phyloP scores from a whole-genome alignment of 2,113 vertebrate species.

The Lynx canadensis region DNA sequence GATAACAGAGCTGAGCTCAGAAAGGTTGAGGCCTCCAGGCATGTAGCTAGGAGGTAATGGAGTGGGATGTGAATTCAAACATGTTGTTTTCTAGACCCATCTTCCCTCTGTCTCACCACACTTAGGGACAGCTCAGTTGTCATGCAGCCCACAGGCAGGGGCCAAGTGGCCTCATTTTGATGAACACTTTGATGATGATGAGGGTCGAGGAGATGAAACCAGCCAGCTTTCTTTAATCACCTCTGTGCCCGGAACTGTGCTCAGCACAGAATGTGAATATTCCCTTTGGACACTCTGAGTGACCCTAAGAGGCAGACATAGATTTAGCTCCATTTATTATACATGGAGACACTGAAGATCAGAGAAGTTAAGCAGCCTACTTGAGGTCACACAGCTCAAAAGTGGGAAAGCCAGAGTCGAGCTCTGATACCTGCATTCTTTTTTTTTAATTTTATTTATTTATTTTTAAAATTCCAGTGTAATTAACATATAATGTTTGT shows the following conservation, averaged over 20 bases:
- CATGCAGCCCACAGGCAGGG: background rate
- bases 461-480: background rate
- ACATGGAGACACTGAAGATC: background rate
- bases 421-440: background rate
- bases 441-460: background rate
- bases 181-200: background rate
- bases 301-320: background rate
- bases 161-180: background rate
- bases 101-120: background rate
- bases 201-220: background rate
- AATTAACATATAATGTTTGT: background rate
- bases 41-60: background rate
- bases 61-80: background rate
- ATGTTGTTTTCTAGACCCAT: background rate
- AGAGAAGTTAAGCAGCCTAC: background rate
- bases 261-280: background rate
- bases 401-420: background rate
- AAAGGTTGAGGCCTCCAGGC: background rate
- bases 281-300: background rate
- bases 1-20: background rate
- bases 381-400: background rate
- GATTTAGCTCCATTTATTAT: background rate
- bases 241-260: background rate
- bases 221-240: background rate
- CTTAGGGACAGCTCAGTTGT: background rate